These are phyloP conservation scores for Bergia puertoricense DNA, from an alignment of 92 coral and sea anemone species.

Conservation along the genomic window DNA sequence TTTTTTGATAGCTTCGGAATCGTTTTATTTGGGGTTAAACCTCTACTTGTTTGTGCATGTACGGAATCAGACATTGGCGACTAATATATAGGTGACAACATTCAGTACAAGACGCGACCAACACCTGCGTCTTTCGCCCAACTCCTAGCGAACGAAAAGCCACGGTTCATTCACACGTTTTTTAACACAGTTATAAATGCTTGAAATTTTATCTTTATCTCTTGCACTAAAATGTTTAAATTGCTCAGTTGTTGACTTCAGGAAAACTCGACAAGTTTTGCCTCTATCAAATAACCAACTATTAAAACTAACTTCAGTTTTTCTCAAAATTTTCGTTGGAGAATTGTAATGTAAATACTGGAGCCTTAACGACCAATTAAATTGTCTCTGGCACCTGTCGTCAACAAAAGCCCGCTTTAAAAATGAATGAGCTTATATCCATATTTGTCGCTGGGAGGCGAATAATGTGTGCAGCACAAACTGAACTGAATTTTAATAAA, in stretches of 20 bases:
- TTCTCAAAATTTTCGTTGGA: constrained; percentile 23
- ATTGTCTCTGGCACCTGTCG: constrained; percentile 64
- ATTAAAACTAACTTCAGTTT: constrained; percentile 5
- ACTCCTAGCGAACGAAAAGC: background rate
- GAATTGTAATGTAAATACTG: constrained; percentile 35
- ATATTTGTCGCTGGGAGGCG: constrained; percentile 89
- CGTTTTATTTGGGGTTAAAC: background rate
- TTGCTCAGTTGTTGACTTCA: background rate
- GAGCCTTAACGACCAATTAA: constrained; percentile 64
- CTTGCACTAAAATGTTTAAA: background rate
- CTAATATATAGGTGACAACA: constrained; percentile 27
- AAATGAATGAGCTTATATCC: constrained; percentile 90
- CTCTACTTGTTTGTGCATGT: background rate
- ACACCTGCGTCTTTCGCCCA: constrained; percentile 12
- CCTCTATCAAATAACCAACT: background rate
- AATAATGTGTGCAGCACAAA: constrained; percentile 73
- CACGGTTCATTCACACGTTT: background rate
- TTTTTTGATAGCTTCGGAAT: background rate
- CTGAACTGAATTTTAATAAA: constrained; percentile 78
- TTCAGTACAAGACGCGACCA: constrained; percentile 2
- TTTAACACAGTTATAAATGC: background rate
- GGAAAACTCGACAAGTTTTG: constrained; percentile 1
- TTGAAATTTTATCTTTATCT: background rate
- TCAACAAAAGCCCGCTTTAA: constrained; percentile 71
- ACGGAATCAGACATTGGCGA: background rate